A percentile compares a stretch with the other conserved stretches of the same genome.
Evolutionary conservation across 2,113 vertebrate genomes (phyloP).

Genomic region (Rostratula benghalensis): DNA sequence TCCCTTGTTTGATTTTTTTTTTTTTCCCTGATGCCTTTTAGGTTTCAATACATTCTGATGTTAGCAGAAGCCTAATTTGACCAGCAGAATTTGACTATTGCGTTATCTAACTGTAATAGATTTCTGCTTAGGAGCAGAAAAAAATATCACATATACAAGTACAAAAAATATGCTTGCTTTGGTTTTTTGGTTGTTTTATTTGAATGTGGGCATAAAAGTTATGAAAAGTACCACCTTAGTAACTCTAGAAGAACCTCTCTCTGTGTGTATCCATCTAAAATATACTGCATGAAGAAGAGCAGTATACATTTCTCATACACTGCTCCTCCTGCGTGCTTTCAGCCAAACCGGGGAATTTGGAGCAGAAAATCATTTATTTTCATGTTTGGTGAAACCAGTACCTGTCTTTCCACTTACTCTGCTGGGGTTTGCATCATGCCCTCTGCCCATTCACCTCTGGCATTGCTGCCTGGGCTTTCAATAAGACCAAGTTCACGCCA

Average conservation of each 20-base stretch:
- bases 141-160: background rate
- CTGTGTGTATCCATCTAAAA: background rate
- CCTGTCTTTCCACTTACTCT: background rate
- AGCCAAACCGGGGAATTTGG: background rate
- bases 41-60: background rate
- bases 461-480: background rate
- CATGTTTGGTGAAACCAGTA: background rate
- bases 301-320: background rate
- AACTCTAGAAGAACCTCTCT: background rate
- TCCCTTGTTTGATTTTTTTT: background rate
- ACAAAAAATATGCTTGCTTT: background rate
- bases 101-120: background rate
- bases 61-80: background rate
- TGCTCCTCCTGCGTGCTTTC: background rate
- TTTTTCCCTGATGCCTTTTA: background rate
- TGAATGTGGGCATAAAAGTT: background rate
- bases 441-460: background rate
- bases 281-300: background rate
- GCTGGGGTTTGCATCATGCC: background rate
- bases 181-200: background rate
- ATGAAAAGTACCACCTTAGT: background rate
- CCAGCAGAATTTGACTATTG: background rate
- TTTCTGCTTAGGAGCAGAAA: background rate
- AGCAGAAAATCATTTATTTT: background rate
- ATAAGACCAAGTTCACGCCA: background rate